Evolutionary conservation across 2,113 vertebrate species (phyloP).

Genomic region (Phyllopteryx taeniolatus): DNA sequence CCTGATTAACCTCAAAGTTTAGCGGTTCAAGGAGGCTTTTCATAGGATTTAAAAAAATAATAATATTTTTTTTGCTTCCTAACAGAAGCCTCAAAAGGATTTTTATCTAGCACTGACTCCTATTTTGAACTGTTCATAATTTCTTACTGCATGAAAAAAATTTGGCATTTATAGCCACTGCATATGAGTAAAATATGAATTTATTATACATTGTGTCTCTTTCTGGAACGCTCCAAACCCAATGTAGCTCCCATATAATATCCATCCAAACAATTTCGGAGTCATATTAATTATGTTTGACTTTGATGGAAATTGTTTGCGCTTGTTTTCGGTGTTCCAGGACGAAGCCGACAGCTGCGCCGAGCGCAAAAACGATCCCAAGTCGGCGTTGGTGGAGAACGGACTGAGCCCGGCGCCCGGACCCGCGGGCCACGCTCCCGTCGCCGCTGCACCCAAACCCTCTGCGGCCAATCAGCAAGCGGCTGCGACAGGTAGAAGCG

Average conservation of each 20-base stretch:
- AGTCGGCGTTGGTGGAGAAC: slow-evolving; percentile 85
- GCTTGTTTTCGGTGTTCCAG: slow-evolving; percentile 53
- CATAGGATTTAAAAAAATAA: too few species aligned
- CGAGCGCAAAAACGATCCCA: slow-evolving; percentile 84
- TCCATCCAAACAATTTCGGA: not conserved
- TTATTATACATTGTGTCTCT: not conserved
- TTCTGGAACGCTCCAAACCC: not conserved
- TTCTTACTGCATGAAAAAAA: too few species aligned
- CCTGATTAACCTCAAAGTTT: too few species aligned
- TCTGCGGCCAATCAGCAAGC: slow-evolving; percentile 54
- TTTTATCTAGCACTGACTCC: too few species aligned
- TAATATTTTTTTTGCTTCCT: too few species aligned
- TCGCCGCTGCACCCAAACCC: slow-evolving; percentile 55
- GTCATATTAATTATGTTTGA: not conserved
- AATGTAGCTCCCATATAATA: not conserved
- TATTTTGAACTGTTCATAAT: too few species aligned
- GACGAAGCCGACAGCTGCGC: slow-evolving; percentile 76
- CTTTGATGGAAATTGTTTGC: not conserved
- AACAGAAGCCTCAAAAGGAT: too few species aligned
- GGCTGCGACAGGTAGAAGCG: slow-evolving; percentile 38
- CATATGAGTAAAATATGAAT: too few species aligned
- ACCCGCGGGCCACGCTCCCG: slow-evolving; percentile 69
- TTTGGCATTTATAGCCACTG: too few species aligned
- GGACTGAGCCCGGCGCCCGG: slow-evolving; percentile 84
- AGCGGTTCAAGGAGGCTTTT: too few species aligned